phyloP scores from a whole-genome alignment of 2,113 vertebrate species.

The Brachirus orientalis region DNA sequence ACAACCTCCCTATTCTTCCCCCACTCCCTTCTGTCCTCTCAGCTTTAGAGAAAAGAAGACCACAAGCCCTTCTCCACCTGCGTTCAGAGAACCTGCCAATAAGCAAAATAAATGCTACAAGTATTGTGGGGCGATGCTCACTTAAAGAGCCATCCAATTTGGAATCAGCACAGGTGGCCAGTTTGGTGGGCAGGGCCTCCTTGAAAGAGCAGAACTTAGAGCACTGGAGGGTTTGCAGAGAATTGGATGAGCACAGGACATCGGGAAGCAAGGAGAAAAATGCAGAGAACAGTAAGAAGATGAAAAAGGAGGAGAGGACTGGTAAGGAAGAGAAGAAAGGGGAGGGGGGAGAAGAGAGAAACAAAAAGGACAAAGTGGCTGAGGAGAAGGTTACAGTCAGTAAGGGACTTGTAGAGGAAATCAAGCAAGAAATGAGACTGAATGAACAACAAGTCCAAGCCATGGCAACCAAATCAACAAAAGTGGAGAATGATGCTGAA shows the following conservation, averaged over 20 bases:
- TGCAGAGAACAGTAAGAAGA: conserved; percentile 30
- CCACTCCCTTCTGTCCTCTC: conserved; percentile 80
- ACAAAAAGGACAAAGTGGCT: conserved; percentile 26
- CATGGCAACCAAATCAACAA: conserved; percentile 28
- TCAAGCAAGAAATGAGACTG: conserved; percentile 26
- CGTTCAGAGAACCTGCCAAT: conserved; percentile 68
- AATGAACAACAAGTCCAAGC: conserved; percentile 34
- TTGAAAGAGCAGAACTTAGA: conserved; percentile 80
- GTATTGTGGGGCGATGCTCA: conserved; percentile 71
- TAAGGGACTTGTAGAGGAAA: conserved; percentile 27
- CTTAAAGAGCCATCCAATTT: conserved; percentile 71
- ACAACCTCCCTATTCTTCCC: conserved; percentile 84
- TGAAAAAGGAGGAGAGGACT: conserved; percentile 18
- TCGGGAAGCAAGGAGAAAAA: conserved; percentile 58
- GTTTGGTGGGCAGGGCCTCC: conserved; percentile 68
- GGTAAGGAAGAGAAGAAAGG: conserved; percentile 35
- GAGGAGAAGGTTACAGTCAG: background rate
- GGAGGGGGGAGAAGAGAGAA: conserved; percentile 17
- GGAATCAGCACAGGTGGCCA: conserved; percentile 39
- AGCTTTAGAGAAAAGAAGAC: conserved; percentile 75
- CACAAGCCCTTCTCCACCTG: conserved; percentile 49
- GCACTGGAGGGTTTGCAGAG: conserved; percentile 78
- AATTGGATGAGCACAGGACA: conserved; percentile 70
- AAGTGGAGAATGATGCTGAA: conserved; percentile 21
- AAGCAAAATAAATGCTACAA: conserved; percentile 46